Base-by-base conservation (phyloP, 2,113 vertebrate genomes). In the Calyptomena viridis region DNA sequence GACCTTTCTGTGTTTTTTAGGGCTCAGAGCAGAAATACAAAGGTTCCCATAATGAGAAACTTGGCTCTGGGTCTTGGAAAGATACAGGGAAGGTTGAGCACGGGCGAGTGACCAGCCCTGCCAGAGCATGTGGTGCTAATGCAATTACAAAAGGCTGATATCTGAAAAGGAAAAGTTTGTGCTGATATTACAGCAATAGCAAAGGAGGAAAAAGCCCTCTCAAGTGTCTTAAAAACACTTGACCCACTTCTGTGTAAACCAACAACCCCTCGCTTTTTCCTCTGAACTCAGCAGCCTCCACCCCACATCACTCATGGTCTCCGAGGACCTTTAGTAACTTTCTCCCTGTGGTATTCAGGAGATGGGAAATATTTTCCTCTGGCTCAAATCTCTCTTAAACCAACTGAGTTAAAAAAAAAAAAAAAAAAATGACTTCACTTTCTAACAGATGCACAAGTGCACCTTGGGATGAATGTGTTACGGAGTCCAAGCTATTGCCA, bases 381-480 rank as follows among this genome's bases (percentile, higher is more conserved):
- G 2, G 28, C 42, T 90, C 80, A 47, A n/a, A 59, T 44, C 20
- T 67, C 79, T 72, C 50, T 71, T 56, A 79, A 66, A 90, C 15
- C 40, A 80, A 78, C 14, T 5, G 17, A 81, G 68, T 81, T 64
- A 2, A 16, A 47, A 60, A 46, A 22, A 28, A 59, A 71, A 40
- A 31, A 27, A 59, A 52, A 72, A 64, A 84, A 50, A 83, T 8
- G 11, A 84, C 82, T 91, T 86, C 79, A 78, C 87, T 87, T 94
- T 84, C 92, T 95, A 94, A 94, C 94, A 95, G 96, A 96, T 97
- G 95, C 86, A 84, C 58, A 14, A 93, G 68, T 59, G 37, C 94
- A 96, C 95, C 92, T 97, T 93, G 92, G 94, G 96, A 97, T 81
- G 94, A 90, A 91, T 28, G 91, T 59, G 90, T 87, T 88, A 92